These are phyloP conservation scores for Hyles lineata DNA, from an alignment of 2,888 invertebrate species.

Conservation along the genomic window DNA sequence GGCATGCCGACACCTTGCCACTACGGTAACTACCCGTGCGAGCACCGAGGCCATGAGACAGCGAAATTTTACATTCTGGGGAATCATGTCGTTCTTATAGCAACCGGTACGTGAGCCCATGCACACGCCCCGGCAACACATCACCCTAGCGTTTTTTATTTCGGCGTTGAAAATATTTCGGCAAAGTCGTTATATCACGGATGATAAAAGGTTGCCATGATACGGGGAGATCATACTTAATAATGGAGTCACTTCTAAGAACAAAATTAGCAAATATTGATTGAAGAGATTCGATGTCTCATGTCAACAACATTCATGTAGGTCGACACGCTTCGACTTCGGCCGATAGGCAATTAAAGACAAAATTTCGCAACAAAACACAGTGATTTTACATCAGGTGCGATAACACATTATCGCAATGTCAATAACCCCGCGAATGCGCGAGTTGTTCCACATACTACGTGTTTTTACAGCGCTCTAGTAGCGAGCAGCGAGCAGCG, in stretches of 20 bases:
- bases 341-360: constrained; percentile 33
- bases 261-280: constrained; percentile 24
- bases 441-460: constrained; percentile 52
- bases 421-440: constrained; percentile 67
- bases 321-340: constrained; percentile 36
- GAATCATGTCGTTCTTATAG: background rate
- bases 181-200: background rate
- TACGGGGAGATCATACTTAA: background rate
- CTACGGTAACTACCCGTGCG: background rate
- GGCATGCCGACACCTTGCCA: constrained; percentile 13
- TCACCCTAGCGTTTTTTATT: background rate
- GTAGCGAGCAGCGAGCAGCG: constrained; percentile 35
- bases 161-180: background rate
- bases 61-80: constrained; percentile 7
- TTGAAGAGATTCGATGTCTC: constrained; percentile 29
- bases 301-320: constrained; percentile 40
- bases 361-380: constrained; percentile 32
- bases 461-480: constrained; percentile 50
- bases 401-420: constrained; percentile 61
- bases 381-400: constrained; percentile 42
- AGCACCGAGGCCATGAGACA: background rate
- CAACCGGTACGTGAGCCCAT: background rate
- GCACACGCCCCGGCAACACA: background rate
- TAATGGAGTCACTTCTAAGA: background rate
- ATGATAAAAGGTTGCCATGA: background rate